These are phyloP conservation scores for Aphelocoma californica DNA, from an alignment of 2,797 vertebrate genomes.

Conservation along the genomic window DNA sequence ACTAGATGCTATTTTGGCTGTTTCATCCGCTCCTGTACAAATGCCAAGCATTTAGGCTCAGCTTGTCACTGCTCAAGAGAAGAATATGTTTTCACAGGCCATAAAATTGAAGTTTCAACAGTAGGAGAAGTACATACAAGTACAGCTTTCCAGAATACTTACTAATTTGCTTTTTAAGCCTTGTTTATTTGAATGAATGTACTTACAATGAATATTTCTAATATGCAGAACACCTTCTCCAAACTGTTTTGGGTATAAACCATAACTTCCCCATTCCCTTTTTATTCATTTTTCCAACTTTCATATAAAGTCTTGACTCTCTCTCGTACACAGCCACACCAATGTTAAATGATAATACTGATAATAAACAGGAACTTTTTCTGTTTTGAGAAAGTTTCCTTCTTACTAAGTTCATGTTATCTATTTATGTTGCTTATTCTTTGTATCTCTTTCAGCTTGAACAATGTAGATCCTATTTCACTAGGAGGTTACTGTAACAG, in stretches of 20 bases:
- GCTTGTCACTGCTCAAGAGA: neutral
- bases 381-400: neutral
- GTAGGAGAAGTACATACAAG: neutral
- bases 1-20: neutral
- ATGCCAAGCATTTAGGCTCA: conserved; percentile 11
- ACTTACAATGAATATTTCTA: neutral
- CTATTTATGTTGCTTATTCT: neutral
- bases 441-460: neutral
- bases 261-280: neutral
- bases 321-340: neutral
- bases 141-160: neutral
- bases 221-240: neutral
- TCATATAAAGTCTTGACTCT: neutral
- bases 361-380: neutral
- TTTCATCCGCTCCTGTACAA: conserved; percentile 33
- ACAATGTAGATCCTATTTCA: neutral
- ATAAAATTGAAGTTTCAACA: neutral
- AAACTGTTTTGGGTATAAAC: neutral
- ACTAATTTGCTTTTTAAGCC: neutral
- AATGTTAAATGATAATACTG: neutral
- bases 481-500: neutral
- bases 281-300: neutral
- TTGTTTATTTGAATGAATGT: neutral
- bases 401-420: neutral
- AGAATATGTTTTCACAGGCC: neutral